Percentiles rank a stretch among this genome's conserved stretches.
These are phyloP conservation scores for Helicoverpa zea DNA, from an alignment of 1,140 invertebrate species.

Conservation along the genomic window DNA sequence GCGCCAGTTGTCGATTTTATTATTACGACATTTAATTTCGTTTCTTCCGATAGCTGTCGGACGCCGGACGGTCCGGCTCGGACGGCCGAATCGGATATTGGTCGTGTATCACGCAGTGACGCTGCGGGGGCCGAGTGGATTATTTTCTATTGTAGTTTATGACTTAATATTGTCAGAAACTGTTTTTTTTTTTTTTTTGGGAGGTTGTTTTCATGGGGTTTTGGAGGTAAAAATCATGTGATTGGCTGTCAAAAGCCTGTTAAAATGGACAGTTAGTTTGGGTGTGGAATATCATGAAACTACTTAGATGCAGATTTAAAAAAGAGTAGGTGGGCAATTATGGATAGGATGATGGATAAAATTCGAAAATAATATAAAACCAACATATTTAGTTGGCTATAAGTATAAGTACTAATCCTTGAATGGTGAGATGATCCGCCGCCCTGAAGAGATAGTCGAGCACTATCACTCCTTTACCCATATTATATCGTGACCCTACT, in stretches of 20 bases:
- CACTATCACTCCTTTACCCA: neutral
- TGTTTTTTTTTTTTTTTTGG: neutral
- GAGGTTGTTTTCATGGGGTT: neutral
- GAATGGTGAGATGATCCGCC: too few relatives aligned
- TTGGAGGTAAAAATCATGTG: neutral
- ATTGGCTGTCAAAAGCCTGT: too few relatives aligned
- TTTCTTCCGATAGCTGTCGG: neutral
- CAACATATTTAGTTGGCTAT: too few relatives aligned
- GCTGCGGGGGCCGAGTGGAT: neutral
- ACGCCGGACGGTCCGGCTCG: neutral
- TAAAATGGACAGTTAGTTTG: too few relatives aligned
- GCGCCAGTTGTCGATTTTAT: conserved; percentile 15
- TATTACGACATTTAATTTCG: conserved; percentile 18
- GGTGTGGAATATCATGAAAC: too few relatives aligned
- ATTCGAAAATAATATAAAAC: too few relatives aligned
- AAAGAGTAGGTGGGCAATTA: too few relatives aligned
- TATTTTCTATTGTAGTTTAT: conserved; percentile 9
- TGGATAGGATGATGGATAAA: too few relatives aligned
- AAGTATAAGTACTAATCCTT: too few relatives aligned
- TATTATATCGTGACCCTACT: neutral
- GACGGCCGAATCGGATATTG: conserved; percentile 29
- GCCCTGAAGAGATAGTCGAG: neutral
- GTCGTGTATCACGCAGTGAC: conserved; percentile 3
- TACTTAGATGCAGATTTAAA: too few relatives aligned
- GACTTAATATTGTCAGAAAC: neutral